These are phyloP conservation scores for Drosophila neutralis DNA, from an alignment of 2,888 invertebrate genomes.

Conservation along the genomic window DNA sequence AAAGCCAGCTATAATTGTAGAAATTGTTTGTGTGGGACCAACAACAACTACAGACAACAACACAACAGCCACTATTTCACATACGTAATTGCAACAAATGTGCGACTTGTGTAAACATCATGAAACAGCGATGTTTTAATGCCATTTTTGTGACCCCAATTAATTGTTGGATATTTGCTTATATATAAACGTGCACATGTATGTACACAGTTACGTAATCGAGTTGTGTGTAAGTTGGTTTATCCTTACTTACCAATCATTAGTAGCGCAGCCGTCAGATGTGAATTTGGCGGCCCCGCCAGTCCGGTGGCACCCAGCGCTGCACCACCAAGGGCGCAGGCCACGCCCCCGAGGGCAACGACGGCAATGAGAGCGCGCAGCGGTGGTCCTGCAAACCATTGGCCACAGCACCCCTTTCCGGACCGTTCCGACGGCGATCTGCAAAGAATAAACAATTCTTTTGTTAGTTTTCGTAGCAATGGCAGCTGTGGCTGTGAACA, in stretches of 20 bases:
- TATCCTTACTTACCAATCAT: constrained; percentile 84
- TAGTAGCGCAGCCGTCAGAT: constrained; percentile 84
- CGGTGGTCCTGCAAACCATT: constrained; percentile 85
- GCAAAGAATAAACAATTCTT: constrained; percentile 48
- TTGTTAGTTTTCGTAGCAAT: constrained; percentile 41
- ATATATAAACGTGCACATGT: neutral
- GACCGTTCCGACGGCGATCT: constrained; percentile 85
- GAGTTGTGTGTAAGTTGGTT: neutral
- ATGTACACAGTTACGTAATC: constrained; percentile 4
- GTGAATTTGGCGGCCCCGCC: constrained; percentile 84
- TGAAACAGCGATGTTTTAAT: constrained; percentile 59
- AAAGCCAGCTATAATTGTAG: constrained; percentile 41
- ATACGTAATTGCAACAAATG: constrained; percentile 45
- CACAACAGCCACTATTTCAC: constrained; percentile 36
- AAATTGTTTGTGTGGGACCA: constrained; percentile 30
- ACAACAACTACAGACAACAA: neutral
- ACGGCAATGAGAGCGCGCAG: constrained; percentile 84
- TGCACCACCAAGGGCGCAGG: constrained; percentile 85
- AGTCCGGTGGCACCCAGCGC: constrained; percentile 84
- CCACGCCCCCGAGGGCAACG: constrained; percentile 84
- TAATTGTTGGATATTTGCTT: constrained; percentile 53
- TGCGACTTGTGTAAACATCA: constrained; percentile 66
- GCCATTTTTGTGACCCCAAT: constrained; percentile 48
- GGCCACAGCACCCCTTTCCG: constrained; percentile 85
- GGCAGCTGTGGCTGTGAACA: constrained; percentile 27